Evolutionary conservation across 2,888 invertebrate species (phyloP).

Genomic region (Drosophila hamatofila): DNA sequence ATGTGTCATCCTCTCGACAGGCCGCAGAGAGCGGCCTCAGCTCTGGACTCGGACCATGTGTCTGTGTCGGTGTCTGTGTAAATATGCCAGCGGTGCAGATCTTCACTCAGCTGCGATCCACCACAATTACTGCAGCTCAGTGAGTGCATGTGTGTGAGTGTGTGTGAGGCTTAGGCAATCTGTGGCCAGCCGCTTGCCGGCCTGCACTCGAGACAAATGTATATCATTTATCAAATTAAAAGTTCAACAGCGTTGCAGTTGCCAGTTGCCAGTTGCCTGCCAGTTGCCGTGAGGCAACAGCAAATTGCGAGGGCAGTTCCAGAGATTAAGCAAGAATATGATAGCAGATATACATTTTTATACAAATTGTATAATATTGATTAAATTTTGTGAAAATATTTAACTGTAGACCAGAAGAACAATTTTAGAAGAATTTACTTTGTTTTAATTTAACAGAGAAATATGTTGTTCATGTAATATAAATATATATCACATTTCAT

Average conservation of each 20-base stretch:
- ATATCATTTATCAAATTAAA: conserved; percentile 81
- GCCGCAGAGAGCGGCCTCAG: conserved; percentile 9
- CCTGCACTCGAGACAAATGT: conserved; percentile 78
- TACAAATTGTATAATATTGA: too few species aligned
- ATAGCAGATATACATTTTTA: background rate
- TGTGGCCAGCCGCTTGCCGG: conserved; percentile 52
- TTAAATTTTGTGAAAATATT: too few species aligned
- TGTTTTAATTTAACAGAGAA: too few species aligned
- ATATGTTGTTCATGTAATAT: too few species aligned
- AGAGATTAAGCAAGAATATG: background rate
- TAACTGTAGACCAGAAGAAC: too few species aligned
- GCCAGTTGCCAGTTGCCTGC: conserved; percentile 72
- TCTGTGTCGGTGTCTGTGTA: conserved; percentile 47
- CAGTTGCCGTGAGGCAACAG: conserved; percentile 64
- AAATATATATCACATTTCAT: too few species aligned
- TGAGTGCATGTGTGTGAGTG: conserved; percentile 19
- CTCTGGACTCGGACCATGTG: conserved; percentile 25
- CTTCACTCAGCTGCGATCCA: conserved; percentile 63
- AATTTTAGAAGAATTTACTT: too few species aligned
- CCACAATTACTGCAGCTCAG: conserved; percentile 64
- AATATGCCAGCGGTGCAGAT: conserved; percentile 67
- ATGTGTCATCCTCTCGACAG: conserved; percentile 57
- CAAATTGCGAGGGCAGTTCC: conserved; percentile 44
- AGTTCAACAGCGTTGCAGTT: conserved; percentile 70
- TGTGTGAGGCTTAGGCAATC: conserved; percentile 41